Percentiles rank a stretch among this genome's conserved stretches.
Evolutionary conservation across 2,797 vertebrate genomes (phyloP).

Genomic region (Onychomys arenicola): DNA sequence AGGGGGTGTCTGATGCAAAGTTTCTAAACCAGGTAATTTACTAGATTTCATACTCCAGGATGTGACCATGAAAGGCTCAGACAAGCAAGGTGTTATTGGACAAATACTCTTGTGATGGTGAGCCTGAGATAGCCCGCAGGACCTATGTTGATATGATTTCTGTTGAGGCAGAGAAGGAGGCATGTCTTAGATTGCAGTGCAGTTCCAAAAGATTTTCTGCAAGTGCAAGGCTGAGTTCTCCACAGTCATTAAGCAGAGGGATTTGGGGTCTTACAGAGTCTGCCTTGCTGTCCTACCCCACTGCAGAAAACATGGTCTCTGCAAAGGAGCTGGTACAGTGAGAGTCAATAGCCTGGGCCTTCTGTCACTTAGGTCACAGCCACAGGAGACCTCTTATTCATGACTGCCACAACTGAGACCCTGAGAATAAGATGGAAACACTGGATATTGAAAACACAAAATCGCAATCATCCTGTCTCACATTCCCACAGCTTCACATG

Average conservation of each 20-base stretch:
- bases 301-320: not conserved
- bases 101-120: not conserved
- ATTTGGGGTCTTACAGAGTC: not conserved
- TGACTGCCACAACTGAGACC: not conserved
- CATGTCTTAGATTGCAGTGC: too few relatives aligned
- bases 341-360: not conserved
- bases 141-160: not conserved
- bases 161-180: not conserved
- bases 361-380: not conserved
- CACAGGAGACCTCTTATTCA: not conserved
- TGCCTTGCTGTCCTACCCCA: not conserved
- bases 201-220: not conserved
- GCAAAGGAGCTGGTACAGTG: not conserved
- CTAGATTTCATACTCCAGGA: not conserved
- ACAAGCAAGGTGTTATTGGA: not conserved
- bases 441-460: not conserved
- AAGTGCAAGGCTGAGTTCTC: not conserved
- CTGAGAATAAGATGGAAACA: not conserved
- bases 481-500: not conserved
- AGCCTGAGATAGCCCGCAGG: not conserved
- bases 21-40: not conserved
- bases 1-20: not conserved
- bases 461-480: not conserved
- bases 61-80: not conserved
- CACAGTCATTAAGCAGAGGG: not conserved